Conservation (phyloP, 2,113 vertebrate species). For the Ginglymostoma cirratum region DNA sequence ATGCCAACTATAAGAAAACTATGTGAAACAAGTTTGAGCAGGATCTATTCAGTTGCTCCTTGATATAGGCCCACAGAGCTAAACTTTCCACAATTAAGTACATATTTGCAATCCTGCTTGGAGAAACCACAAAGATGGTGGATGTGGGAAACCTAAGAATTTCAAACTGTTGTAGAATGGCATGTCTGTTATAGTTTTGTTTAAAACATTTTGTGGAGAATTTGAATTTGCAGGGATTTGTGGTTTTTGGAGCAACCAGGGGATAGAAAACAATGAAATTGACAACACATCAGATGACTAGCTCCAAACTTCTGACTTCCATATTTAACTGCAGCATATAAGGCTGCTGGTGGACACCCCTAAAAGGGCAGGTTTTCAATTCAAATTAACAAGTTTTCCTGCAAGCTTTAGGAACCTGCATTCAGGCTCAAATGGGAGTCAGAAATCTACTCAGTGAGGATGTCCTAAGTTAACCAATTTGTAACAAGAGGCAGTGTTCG, state of each 20-base stretch:
- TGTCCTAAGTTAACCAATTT: neutral
- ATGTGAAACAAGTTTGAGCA: slow-evolving; percentile 10
- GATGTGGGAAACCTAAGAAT: neutral
- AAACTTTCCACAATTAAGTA: neutral
- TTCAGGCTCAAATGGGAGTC: neutral
- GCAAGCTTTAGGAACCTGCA: neutral
- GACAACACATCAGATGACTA: neutral
- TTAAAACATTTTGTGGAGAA: neutral
- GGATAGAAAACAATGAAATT: neutral
- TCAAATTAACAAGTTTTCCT: neutral
- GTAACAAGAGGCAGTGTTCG: neutral
- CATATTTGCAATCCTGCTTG: neutral
- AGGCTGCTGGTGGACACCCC: neutral
- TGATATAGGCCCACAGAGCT: neutral
- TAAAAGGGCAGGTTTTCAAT: neutral
- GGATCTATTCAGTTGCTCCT: neutral
- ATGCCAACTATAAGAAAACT: neutral
- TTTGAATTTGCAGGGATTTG: neutral
- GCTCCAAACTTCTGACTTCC: neutral
- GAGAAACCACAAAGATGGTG: neutral
- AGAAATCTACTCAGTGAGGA: neutral
- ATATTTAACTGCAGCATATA: neutral
- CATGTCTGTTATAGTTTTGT: neutral
- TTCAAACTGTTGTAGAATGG: neutral
- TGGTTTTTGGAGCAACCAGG: neutral